Evolutionary conservation across 2,888 invertebrate species (phyloP).

Genomic region (Acanthoscelides obtectus): DNA sequence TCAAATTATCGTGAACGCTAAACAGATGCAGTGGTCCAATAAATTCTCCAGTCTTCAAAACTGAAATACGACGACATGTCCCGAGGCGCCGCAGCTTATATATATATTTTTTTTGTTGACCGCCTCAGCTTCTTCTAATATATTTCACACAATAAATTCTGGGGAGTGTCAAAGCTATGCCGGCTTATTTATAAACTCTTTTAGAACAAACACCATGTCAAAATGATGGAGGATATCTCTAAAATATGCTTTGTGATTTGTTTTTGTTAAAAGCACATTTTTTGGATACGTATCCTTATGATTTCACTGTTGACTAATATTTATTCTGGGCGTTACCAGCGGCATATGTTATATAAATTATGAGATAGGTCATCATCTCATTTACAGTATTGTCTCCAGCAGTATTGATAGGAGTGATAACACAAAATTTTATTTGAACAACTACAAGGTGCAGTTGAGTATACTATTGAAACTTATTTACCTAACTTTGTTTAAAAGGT

Average conservation of each 20-base stretch:
- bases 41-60: not conserved
- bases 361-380: not conserved
- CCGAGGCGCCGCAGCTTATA: not conserved
- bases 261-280: constrained; percentile 14
- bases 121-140: constrained; percentile 23
- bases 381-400: no score
- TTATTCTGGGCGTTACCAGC: not conserved
- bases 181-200: constrained; percentile 33
- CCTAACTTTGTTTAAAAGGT: no score
- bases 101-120: not conserved
- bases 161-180: constrained; percentile 41
- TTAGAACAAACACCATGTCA: constrained; percentile 4
- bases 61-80: not conserved
- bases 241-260: constrained; percentile 12
- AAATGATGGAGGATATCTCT: not conserved
- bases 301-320: not conserved
- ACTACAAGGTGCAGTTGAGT: no score
- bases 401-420: no score
- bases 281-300: constrained; percentile 7
- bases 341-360: not conserved
- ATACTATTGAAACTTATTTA: no score
- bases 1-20: not conserved
- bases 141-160: constrained; percentile 48
- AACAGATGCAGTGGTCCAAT: not conserved
- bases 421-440: no score